Evolutionary conservation across 2,888 invertebrate genomes (phyloP).

Genomic region (Argyra leucocephala): DNA sequence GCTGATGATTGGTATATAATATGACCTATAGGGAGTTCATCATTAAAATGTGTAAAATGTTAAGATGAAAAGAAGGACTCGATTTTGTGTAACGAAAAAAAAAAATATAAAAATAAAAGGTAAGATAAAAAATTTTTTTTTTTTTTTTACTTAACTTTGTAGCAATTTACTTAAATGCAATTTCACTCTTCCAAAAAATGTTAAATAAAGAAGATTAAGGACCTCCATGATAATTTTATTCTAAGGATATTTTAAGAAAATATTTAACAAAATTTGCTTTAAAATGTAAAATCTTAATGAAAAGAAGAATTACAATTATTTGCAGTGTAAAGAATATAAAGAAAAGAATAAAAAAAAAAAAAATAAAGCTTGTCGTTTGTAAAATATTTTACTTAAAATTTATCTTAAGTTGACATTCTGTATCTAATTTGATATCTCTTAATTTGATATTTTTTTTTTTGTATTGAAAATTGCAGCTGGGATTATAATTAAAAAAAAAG

Average conservation of each 20-base stretch:
- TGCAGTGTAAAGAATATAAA: no score
- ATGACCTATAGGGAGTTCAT: not conserved
- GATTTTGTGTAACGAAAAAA: not conserved
- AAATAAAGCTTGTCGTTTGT: no score
- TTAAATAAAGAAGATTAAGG: not conserved
- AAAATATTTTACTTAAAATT: not conserved
- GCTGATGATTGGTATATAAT: conserved; percentile 6
- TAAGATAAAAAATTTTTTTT: not conserved
- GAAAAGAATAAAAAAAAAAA: no score
- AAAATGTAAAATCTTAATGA: no score
- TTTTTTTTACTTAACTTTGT: not conserved
- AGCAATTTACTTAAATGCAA: not conserved
- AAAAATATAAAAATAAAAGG: not conserved
- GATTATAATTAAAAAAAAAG: no score
- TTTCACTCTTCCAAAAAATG: not conserved
- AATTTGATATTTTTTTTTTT: not conserved
- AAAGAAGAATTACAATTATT: no score
- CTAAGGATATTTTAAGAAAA: no score
- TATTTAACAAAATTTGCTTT: no score
- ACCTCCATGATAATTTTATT: no score
- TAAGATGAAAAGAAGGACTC: no score
- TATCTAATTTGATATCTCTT: not conserved
- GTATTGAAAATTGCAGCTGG: no score
- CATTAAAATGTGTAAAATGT: no score
- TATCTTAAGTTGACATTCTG: not conserved